A percentile compares a stretch with the other conserved stretches of the same genome.
phyloP scores from a whole-genome alignment of 2,113 vertebrate species.

The Ardeotis arabs region DNA sequence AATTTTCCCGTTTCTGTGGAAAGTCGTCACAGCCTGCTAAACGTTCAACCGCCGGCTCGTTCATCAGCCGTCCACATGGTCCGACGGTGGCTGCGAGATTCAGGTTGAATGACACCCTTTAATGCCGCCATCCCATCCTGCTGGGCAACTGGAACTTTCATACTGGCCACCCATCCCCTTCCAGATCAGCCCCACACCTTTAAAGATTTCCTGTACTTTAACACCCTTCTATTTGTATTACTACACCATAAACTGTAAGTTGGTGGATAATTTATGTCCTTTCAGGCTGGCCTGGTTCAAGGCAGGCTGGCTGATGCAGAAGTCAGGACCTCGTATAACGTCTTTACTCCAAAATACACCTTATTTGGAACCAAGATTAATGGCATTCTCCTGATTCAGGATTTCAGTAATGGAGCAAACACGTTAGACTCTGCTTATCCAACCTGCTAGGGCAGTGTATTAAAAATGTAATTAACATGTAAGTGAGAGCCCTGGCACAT shows the following conservation, averaged over 20 bases:
- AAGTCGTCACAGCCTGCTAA: conserved; percentile 76
- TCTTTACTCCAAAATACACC: background rate
- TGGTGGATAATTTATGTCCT: background rate
- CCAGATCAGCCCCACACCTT: background rate
- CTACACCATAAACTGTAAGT: background rate
- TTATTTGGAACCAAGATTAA: background rate
- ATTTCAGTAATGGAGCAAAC: background rate
- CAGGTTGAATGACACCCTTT: background rate
- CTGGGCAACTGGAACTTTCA: background rate
- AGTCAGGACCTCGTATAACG: background rate
- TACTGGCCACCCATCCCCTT: background rate
- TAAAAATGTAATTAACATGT: conserved; percentile 14
- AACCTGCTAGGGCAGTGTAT: background rate
- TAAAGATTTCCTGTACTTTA: background rate
- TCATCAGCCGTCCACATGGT: conserved; percentile 38
- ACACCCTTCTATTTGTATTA: background rate
- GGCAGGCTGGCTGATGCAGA: background rate
- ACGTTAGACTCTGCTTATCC: background rate
- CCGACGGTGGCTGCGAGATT: background rate
- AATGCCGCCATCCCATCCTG: background rate
- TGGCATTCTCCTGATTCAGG: background rate
- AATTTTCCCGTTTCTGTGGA: conserved; percentile 55
- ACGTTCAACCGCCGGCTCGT: conserved; percentile 57
- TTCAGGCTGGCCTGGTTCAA: background rate
- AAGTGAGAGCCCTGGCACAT: background rate